Evolutionary conservation across 2,888 invertebrate genomes (phyloP).

Genomic region (Ormyrus labotus): DNA sequence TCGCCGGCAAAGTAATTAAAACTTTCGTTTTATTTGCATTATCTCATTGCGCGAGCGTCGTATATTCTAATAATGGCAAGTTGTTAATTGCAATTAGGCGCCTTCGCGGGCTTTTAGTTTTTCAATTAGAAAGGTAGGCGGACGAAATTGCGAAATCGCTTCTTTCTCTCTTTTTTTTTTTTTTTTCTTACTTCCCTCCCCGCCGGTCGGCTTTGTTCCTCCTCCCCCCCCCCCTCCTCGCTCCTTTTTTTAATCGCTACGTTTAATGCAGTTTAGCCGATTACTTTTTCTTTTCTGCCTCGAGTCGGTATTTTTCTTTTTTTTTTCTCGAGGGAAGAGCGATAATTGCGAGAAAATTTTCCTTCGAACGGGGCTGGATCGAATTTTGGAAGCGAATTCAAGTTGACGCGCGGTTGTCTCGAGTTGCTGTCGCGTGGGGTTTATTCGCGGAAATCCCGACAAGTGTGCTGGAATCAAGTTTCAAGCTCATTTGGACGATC

Average conservation of each 20-base stretch:
- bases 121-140: conserved; percentile 51
- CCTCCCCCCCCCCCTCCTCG: not conserved
- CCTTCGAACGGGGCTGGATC: no score
- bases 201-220: not conserved
- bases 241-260: conserved; percentile 23
- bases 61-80: conserved; percentile 72
- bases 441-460: no score
- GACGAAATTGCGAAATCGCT: conserved; percentile 48
- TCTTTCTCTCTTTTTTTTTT: not conserved
- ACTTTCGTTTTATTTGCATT: conserved; percentile 76
- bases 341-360: no score
- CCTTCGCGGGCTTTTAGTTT: conserved; percentile 52
- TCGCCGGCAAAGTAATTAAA: conserved; percentile 73
- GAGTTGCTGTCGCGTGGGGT: no score
- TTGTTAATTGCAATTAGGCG: conserved; percentile 75
- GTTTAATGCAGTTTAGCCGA: conserved; percentile 22
- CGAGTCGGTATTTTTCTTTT: conserved; percentile 5
- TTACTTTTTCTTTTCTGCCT: conserved; percentile 9
- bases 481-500: conserved; percentile 29
- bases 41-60: conserved; percentile 74
- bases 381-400: no score
- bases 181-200: not conserved
- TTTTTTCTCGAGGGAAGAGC: not conserved
- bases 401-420: no score
- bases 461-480: not conserved